phyloP scores from a whole-genome alignment of 2,113 vertebrate genomes.

The Accipiter cooperii region DNA sequence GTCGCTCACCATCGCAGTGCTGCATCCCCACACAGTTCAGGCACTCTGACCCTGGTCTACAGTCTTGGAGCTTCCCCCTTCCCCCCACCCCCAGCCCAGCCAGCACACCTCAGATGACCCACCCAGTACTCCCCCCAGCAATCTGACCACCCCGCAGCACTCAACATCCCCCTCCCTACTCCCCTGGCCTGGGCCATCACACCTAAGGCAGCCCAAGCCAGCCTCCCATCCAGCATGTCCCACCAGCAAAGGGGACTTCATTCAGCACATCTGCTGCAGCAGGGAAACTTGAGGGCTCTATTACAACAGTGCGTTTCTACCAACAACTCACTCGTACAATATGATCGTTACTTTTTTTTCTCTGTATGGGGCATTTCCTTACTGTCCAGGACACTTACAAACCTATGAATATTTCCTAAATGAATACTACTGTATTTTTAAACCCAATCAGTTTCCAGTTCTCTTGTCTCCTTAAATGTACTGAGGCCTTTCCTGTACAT shows the following conservation, averaged over 20 bases:
- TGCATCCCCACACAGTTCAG: not conserved
- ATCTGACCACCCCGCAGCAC: not conserved
- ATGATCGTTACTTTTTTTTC: not conserved
- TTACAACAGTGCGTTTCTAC: not conserved
- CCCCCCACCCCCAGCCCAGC: not conserved
- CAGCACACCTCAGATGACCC: rapidly evolving
- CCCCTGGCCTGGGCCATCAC: too few species aligned
- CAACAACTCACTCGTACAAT: not conserved
- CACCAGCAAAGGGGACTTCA: not conserved
- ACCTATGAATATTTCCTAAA: not conserved
- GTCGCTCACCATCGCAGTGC: not conserved
- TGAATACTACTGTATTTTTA: not conserved
- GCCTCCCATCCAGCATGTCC: not conserved
- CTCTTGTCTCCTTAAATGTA: not conserved
- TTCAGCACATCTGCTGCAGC: not conserved
- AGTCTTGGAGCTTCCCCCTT: not conserved
- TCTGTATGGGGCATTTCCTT: not conserved
- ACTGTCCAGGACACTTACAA: not conserved
- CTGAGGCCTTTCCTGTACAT: not conserved
- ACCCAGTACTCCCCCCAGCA: not conserved
- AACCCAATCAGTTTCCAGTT: not conserved
- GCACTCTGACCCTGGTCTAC: not conserved
- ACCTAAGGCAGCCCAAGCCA: not conserved
- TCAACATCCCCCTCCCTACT: rapidly evolving
- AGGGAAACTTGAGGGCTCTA: not conserved